phyloP scores from a whole-genome alignment of 2,888 invertebrate genomes.

The Polydesmus complanatus region DNA sequence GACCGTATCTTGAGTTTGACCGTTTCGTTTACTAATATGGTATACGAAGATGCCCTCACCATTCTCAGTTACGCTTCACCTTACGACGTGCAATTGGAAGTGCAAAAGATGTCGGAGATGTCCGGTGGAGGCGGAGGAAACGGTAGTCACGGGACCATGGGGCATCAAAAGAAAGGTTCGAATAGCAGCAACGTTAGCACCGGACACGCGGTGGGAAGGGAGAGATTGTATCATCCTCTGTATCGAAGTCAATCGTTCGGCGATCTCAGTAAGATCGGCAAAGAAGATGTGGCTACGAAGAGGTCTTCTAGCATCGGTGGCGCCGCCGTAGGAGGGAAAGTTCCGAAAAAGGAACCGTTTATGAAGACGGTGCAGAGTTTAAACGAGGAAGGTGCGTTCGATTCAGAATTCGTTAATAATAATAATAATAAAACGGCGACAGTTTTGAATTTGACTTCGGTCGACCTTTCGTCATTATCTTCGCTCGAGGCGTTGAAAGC shows the following conservation, averaged over 20 bases:
- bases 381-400: constrained; percentile 7
- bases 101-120: constrained; percentile 43
- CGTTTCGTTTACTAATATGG: constrained; percentile 74
- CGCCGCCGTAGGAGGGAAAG: background rate
- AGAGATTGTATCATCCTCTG: constrained; percentile 56
- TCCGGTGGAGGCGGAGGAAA: constrained; percentile 5
- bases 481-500: background rate
- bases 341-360: constrained; percentile 2
- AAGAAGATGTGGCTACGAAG: constrained; percentile 11
- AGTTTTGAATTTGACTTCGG: background rate
- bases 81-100: constrained; percentile 67
- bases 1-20: constrained; percentile 75
- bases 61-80: constrained; percentile 83
- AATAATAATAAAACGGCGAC: no score
- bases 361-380: constrained; percentile 11
- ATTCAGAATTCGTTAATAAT: background rate
- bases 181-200: constrained; percentile 21
- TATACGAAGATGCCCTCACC: constrained; percentile 76
- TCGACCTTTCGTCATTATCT: background rate
- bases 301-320: constrained; percentile 17
- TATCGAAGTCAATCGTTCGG: constrained; percentile 64
- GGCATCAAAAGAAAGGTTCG: constrained; percentile 24
- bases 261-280: constrained; percentile 50
- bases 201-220: constrained; percentile 27
- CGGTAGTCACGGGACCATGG: constrained; percentile 4